Conservation (phyloP, 2,888 invertebrate species). For the Capitulum mitella region DNA sequence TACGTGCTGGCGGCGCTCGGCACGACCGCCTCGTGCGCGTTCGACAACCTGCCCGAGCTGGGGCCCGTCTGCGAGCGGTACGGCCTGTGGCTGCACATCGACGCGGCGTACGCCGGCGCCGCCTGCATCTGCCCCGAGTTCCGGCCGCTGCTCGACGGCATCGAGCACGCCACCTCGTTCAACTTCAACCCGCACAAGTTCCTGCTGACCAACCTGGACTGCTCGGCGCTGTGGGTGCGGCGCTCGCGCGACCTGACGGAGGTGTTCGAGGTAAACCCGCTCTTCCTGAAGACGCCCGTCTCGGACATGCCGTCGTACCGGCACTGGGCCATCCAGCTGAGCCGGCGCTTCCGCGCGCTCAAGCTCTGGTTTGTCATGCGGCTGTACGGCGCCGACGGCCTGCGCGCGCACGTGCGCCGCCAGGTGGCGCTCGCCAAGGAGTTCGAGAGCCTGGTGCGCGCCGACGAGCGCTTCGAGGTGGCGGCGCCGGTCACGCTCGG, state of each 20-base stretch:
- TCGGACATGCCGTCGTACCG: slow-evolving; percentile 42
- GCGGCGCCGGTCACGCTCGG: slow-evolving; percentile 78
- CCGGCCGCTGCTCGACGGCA: slow-evolving; percentile 58
- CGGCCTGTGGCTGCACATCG: slow-evolving; percentile 85
- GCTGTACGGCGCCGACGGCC: slow-evolving; percentile 68
- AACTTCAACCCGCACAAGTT: slow-evolving; percentile 94
- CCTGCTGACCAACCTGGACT: slow-evolving; percentile 89
- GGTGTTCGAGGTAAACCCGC: slow-evolving; percentile 82
- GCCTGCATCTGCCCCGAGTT: slow-evolving; percentile 89
- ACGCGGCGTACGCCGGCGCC: slow-evolving; percentile 92
- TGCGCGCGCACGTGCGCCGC: slow-evolving; percentile 66
- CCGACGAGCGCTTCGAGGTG: slow-evolving; percentile 71
- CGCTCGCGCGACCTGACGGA: slow-evolving; percentile 58
- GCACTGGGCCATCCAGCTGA: slow-evolving; percentile 96
- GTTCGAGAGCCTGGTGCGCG: slow-evolving; percentile 62
- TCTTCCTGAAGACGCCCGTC: slow-evolving; percentile 56
- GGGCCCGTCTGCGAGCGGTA: slow-evolving; percentile 69
- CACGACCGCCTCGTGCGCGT: slow-evolving; percentile 92
- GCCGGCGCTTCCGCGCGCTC: slow-evolving; percentile 78
- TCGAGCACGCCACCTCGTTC: slow-evolving; percentile 77
- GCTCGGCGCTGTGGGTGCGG: slow-evolving; percentile 84
- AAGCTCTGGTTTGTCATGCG: slow-evolving; percentile 88
- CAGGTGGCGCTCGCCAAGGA: slow-evolving; percentile 65
- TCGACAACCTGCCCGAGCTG: slow-evolving; percentile 78
- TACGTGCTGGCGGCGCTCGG: slow-evolving; percentile 83